Evolutionary conservation across 1,140 invertebrate species (phyloP).

Genomic region (Drosophila teissieri): DNA sequence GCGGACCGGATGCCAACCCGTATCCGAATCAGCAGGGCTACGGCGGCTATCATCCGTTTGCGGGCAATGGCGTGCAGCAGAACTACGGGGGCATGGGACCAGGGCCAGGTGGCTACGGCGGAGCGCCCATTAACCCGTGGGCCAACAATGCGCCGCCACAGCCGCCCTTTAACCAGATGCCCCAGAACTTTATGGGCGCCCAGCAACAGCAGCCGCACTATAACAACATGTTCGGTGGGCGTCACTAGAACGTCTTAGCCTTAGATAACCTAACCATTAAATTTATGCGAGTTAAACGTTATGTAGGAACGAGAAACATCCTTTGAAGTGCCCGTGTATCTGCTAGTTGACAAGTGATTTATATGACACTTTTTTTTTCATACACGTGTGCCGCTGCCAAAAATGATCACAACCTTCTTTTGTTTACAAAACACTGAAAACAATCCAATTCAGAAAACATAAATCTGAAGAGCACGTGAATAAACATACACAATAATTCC

Average conservation of each 20-base stretch:
- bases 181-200: conserved; percentile 35
- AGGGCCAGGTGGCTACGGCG: conserved; percentile 1
- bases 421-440: neutral
- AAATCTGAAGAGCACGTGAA: conserved; percentile 5
- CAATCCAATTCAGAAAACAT: neutral
- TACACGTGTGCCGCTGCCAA: neutral
- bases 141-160: conserved; percentile 51
- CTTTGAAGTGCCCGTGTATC: conserved; percentile 10
- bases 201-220: conserved; percentile 50
- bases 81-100: conserved; percentile 21
- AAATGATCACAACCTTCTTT: neutral
- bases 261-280: neutral
- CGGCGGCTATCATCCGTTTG: conserved; percentile 44
- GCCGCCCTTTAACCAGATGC: conserved; percentile 37
- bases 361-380: neutral
- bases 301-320: neutral
- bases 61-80: conserved; percentile 15
- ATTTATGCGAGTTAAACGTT: neutral
- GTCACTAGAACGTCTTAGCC: conserved; percentile 26
- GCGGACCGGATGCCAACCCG: conserved; percentile 9
- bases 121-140: conserved; percentile 51
- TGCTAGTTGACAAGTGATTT: conserved; percentile 2
- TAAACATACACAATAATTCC: conserved; percentile 1
- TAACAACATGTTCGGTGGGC: conserved; percentile 58
- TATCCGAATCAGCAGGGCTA: conserved; percentile 12